Conservation (phyloP, 1,140 invertebrate species). For the Drosophila nigrodunni region DNA sequence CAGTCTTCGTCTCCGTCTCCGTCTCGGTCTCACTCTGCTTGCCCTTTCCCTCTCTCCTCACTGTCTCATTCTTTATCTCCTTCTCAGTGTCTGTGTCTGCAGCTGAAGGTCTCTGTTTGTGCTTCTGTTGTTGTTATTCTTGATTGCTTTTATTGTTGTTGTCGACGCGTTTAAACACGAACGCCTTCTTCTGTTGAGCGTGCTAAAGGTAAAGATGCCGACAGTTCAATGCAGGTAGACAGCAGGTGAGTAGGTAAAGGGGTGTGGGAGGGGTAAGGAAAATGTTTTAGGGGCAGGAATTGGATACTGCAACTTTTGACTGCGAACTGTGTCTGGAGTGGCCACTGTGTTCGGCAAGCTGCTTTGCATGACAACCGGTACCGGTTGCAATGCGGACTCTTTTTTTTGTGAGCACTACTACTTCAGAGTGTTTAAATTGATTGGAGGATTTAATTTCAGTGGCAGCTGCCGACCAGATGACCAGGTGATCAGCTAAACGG, state of each 20-base stretch:
- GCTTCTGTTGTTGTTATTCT: slow-evolving; percentile 7
- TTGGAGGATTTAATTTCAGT: slow-evolving; percentile 82
- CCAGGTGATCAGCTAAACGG: slow-evolving; percentile 37
- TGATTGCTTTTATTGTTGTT: slow-evolving; percentile 54
- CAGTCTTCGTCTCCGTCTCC: slow-evolving; percentile 20
- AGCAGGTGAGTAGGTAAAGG: background rate
- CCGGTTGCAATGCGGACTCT: slow-evolving; percentile 70
- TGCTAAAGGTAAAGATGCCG: slow-evolving; percentile 43
- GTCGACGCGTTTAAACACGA: slow-evolving; percentile 48
- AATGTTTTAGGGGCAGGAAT: background rate
- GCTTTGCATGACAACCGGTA: slow-evolving; percentile 81
- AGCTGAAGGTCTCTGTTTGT: slow-evolving; percentile 6
- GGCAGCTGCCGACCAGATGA: slow-evolving; percentile 59
- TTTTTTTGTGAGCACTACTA: slow-evolving; percentile 11
- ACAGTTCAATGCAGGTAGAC: slow-evolving; percentile 35
- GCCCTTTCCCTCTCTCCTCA: slow-evolving; percentile 17
- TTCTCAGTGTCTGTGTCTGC: slow-evolving; percentile 13
- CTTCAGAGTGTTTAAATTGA: slow-evolving; percentile 69
- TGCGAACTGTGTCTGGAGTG: slow-evolving; percentile 28
- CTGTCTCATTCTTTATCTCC: slow-evolving; percentile 24
- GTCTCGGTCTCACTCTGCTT: background rate
- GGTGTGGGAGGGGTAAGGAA: background rate
- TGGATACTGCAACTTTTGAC: slow-evolving; percentile 7
- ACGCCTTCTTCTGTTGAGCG: slow-evolving; percentile 43
- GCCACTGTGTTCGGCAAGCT: slow-evolving; percentile 49